Evolutionary conservation across 2,113 vertebrate genomes (phyloP).

Genomic region (Bucco capensis): DNA sequence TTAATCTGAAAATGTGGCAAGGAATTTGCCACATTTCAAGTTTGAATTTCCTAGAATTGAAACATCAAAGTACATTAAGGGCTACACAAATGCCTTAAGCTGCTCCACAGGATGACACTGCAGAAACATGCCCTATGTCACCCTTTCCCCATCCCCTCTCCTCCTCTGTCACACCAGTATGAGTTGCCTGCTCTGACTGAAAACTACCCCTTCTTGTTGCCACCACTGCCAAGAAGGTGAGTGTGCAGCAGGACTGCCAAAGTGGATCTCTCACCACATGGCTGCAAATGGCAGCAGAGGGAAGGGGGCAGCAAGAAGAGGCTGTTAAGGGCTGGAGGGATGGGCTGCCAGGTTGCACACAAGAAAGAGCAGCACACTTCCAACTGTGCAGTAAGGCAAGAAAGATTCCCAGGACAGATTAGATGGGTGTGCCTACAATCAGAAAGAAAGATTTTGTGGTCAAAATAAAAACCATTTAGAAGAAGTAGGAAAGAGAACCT

Average conservation of each 20-base stretch:
- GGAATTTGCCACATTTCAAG: too few relatives aligned
- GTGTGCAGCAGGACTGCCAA: accelerated
- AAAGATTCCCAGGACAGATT: neutral
- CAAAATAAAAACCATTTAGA: neutral
- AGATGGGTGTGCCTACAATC: neutral
- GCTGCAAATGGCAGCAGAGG: neutral
- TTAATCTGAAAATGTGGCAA: neutral
- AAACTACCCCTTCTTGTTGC: neutral
- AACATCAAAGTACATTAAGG: neutral
- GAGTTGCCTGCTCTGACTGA: neutral
- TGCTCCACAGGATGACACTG: neutral
- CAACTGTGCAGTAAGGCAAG: neutral
- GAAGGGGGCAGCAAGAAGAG: neutral
- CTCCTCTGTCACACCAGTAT: neutral
- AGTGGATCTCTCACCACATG: accelerated
- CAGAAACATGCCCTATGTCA: neutral
- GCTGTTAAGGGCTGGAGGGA: neutral
- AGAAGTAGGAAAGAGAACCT: neutral
- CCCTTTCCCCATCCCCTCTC: neutral
- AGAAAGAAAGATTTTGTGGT: neutral
- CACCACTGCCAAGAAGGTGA: neutral
- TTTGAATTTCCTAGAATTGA: neutral
- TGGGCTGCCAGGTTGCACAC: neutral
- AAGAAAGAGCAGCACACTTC: neutral
- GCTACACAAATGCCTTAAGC: neutral